phyloP scores from a whole-genome alignment of 1,140 invertebrate species.

The Zaprionus africanus region DNA sequence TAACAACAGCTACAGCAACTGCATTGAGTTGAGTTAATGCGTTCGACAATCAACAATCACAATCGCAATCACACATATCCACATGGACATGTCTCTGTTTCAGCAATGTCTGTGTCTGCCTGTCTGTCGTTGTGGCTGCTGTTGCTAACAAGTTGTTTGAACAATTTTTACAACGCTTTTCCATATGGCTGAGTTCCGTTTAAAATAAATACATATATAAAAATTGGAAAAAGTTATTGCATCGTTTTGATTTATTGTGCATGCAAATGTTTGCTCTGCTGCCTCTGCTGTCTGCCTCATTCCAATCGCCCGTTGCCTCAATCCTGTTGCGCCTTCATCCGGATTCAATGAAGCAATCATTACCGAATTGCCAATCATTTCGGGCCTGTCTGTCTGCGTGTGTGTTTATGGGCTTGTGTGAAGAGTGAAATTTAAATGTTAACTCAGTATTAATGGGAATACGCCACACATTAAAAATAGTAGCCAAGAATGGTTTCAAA shows the following conservation, averaged over 20 bases:
- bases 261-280: conserved; percentile 48
- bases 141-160: conserved; percentile 49
- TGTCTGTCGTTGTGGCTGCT: neutral
- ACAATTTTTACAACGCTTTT: conserved; percentile 48
- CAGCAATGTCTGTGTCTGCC: neutral
- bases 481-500: neutral
- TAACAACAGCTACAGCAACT: neutral
- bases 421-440: conserved; percentile 15
- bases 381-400: conserved; percentile 19
- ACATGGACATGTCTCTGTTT: neutral
- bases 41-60: conserved; percentile 20
- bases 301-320: neutral
- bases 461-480: neutral
- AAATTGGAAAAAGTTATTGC: conserved; percentile 48
- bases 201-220: conserved; percentile 32
- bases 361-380: conserved; percentile 53
- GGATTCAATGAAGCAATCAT: conserved; percentile 43
- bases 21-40: conserved; percentile 29
- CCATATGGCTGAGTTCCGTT: conserved; percentile 31
- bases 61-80: conserved; percentile 9
- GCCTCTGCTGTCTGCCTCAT: neutral
- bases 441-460: neutral
- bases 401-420: neutral
- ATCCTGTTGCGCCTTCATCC: conserved; percentile 40
- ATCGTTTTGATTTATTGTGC: conserved; percentile 55